Percentiles rank a stretch among this genome's conserved stretches.
Evolutionary conservation across 2,797 vertebrate genomes (phyloP).

Genomic region (Leptatherina wallacei): DNA sequence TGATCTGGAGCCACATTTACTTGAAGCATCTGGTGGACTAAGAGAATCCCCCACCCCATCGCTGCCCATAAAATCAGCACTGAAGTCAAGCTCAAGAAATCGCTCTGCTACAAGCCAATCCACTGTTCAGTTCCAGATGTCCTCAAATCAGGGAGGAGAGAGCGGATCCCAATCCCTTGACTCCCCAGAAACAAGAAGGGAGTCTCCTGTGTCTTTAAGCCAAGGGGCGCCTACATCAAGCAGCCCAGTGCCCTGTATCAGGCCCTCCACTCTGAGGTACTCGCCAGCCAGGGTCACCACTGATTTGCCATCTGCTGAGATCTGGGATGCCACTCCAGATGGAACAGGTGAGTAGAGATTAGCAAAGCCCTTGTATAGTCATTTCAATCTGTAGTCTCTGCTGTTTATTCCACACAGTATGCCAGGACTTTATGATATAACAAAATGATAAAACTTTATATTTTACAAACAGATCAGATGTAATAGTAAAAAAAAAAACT

Average conservation of each 20-base stretch:
- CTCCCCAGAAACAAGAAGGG: slow-evolving; percentile 67
- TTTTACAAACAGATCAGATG: too few species aligned
- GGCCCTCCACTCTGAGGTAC: slow-evolving; percentile 80
- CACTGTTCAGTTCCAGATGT: slow-evolving; percentile 72
- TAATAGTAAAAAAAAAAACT: too few species aligned
- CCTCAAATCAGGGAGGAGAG: slow-evolving; percentile 68
- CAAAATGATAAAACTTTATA: not conserved
- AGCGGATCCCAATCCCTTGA: slow-evolving; percentile 57
- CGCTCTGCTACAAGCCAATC: slow-evolving; percentile 63
- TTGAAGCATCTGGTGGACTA: slow-evolving; percentile 51
- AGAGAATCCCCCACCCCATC: slow-evolving; percentile 61
- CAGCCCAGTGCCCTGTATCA: slow-evolving; percentile 71
- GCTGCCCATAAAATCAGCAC: slow-evolving; percentile 83
- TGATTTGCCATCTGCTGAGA: slow-evolving; percentile 71
- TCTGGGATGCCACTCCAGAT: slow-evolving; percentile 76
- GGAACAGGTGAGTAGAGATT: slow-evolving; percentile 66
- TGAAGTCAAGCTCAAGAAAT: slow-evolving; percentile 82
- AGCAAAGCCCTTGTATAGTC: not conserved
- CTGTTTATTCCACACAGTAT: slow-evolving; percentile 3
- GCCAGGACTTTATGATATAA: not conserved
- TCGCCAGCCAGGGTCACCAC: slow-evolving; percentile 65
- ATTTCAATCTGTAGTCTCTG: not conserved
- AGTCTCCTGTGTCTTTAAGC: slow-evolving; percentile 59
- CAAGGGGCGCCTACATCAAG: slow-evolving; percentile 73
- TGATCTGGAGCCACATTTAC: slow-evolving; percentile 54